Percentiles rank a stretch among this genome's conserved stretches.
These are phyloP conservation scores for Anguilla anguilla DNA, from an alignment of 2,797 vertebrate genomes.

Conservation along the genomic window DNA sequence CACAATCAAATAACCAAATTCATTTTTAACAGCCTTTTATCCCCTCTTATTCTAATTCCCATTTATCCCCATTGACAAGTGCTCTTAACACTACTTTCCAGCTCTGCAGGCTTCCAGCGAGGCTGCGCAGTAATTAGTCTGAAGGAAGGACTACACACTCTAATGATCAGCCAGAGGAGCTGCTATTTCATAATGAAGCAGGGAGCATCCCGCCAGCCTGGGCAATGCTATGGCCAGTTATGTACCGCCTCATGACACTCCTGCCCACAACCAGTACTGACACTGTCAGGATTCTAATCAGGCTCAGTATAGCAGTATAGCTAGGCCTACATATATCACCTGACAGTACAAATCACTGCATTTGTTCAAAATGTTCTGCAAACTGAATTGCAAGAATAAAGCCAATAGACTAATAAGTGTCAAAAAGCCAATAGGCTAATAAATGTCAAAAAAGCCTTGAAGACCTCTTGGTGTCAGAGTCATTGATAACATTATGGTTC, in stretches of 20 bases:
- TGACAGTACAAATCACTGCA: not conserved
- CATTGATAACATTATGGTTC: not conserved
- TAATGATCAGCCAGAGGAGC: not conserved
- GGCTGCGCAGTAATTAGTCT: not conserved
- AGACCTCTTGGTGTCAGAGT: not conserved
- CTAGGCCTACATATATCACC: not conserved
- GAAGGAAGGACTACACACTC: not conserved
- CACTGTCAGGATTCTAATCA: not conserved
- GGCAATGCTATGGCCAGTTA: not conserved
- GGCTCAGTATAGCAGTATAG: not conserved
- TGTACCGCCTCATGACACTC: too few species aligned
- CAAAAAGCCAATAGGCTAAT: not conserved
- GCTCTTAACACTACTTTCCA: not conserved
- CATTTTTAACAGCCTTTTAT: constrained; percentile 7
- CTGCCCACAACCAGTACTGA: not conserved
- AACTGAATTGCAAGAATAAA: not conserved
- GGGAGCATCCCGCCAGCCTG: not conserved
- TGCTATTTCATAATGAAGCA: not conserved
- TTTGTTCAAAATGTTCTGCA: not conserved
- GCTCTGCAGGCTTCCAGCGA: not conserved
- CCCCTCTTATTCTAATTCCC: not conserved
- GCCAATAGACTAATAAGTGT: not conserved
- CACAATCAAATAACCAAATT: not conserved
- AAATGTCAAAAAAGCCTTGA: not conserved
- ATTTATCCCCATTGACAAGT: not conserved